Evolutionary conservation across 2,797 vertebrate species (phyloP).

Genomic region (Anisognathus igniventris): DNA sequence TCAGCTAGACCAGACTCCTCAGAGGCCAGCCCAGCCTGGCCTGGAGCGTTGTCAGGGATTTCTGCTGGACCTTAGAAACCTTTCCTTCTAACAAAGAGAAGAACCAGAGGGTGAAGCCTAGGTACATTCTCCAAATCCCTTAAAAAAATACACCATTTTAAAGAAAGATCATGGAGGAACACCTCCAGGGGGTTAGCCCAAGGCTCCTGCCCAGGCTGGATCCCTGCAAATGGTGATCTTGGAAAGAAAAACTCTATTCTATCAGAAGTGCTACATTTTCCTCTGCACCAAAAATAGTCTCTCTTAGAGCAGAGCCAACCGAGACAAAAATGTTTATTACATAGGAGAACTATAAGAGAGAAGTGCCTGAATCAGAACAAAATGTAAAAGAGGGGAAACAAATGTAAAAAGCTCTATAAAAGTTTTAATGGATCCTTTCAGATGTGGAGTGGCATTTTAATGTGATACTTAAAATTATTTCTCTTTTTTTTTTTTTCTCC

Average conservation of each 20-base stretch:
- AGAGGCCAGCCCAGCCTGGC: not conserved
- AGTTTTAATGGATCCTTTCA: slow-evolving; percentile 46
- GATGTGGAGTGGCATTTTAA: slow-evolving; percentile 54
- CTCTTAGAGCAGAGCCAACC: not conserved
- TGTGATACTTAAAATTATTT: slow-evolving; percentile 36
- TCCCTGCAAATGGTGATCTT: not conserved
- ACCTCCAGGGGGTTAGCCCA: not conserved
- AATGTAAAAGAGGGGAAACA: slow-evolving; percentile 42
- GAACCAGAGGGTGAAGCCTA: not conserved
- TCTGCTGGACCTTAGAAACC: not conserved
- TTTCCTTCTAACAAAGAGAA: not conserved
- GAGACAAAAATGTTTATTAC: not conserved
- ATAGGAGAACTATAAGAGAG: not conserved
- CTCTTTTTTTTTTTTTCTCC: not conserved
- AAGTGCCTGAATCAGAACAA: slow-evolving; percentile 16
- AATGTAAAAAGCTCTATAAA: slow-evolving; percentile 52
- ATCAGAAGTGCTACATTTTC: not conserved
- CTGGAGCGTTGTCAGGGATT: not conserved
- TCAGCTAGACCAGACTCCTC: not conserved
- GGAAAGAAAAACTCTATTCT: not conserved
- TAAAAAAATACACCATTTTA: not conserved
- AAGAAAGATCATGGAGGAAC: not conserved
- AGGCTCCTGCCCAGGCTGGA: not conserved
- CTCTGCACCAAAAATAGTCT: not conserved
- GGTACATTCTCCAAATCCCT: not conserved